Conservation (phyloP, 2,888 invertebrate genomes). For the Idaea aversata region DNA sequence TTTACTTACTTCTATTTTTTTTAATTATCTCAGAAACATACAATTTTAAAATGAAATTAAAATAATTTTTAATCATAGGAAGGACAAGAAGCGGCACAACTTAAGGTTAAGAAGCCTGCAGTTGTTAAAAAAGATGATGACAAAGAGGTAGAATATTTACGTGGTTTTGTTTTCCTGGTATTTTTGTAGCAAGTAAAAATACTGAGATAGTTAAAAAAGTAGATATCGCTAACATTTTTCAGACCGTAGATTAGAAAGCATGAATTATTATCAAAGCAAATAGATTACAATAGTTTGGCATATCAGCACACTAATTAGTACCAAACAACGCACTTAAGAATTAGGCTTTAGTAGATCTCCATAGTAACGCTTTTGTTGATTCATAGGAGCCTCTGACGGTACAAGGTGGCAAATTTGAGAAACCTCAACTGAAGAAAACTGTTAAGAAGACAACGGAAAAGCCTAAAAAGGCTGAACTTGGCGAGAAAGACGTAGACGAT, state of each 20-base stretch:
- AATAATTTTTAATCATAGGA: slow-evolving; percentile 41
- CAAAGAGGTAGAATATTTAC: slow-evolving; percentile 59
- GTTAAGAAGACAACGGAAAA: slow-evolving; percentile 63
- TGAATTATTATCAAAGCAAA: slow-evolving; percentile 33
- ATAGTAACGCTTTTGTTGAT: slow-evolving; percentile 57
- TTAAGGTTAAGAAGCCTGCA: slow-evolving; percentile 74
- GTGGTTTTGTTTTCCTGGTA: slow-evolving; percentile 11
- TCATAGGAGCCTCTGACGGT: slow-evolving; percentile 71
- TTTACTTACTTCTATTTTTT: slow-evolving; percentile 36
- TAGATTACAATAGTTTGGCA: slow-evolving; percentile 33
- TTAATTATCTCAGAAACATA: slow-evolving; percentile 59
- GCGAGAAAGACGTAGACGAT: slow-evolving; percentile 23
- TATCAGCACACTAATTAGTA: slow-evolving; percentile 52
- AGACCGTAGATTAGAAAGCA: slow-evolving; percentile 38
- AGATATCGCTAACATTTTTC: slow-evolving; percentile 42
- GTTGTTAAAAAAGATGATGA: slow-evolving; percentile 67
- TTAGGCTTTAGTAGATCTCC: slow-evolving; percentile 46
- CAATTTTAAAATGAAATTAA: not conserved
- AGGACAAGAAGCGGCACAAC: slow-evolving; percentile 70
- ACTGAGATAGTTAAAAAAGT: slow-evolving; percentile 63
- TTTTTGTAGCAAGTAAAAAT: slow-evolving; percentile 13
- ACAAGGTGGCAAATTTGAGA: slow-evolving; percentile 74
- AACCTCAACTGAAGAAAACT: slow-evolving; percentile 73
- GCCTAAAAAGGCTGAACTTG: slow-evolving; percentile 58
- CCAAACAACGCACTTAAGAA: slow-evolving; percentile 41